phyloP scores from a whole-genome alignment of 1,140 invertebrate genomes.

The Stenopsyche tienmushanensis region DNA sequence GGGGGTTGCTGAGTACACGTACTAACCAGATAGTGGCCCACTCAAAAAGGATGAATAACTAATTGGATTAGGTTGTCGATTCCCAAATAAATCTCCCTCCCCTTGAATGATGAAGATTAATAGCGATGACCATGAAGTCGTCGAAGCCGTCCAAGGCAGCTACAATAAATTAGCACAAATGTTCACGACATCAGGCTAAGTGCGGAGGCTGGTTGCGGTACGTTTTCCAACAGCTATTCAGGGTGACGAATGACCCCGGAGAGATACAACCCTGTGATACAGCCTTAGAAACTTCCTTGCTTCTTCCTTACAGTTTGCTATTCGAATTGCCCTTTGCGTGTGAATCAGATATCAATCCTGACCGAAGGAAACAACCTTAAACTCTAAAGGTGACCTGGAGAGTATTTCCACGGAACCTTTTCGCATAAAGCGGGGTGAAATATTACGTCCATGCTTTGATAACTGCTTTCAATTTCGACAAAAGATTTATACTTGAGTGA shows the following conservation, averaged over 20 bases:
- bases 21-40: too few species aligned
- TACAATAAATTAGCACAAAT: slow-evolving; percentile 24
- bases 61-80: background rate
- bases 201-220: background rate
- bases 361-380: background rate
- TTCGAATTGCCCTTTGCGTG: slow-evolving; percentile 17
- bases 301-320: slow-evolving; percentile 12
- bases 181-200: slow-evolving; percentile 21
- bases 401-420: background rate
- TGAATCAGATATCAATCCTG: slow-evolving; percentile 24
- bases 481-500: background rate
- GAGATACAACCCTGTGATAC: slow-evolving; percentile 4
- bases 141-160: background rate
- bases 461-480: background rate
- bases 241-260: slow-evolving; percentile 9
- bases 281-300: slow-evolving; percentile 16
- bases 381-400: background rate
- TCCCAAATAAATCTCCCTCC: background rate
- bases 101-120: background rate
- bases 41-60: background rate
- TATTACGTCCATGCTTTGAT: background rate
- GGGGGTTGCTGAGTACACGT: too few species aligned
- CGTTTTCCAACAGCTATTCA: background rate
- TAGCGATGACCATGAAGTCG: background rate
- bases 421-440: background rate